Base-by-base conservation (phyloP, 2,797 vertebrate species). In the Ceryle rudis region DNA sequence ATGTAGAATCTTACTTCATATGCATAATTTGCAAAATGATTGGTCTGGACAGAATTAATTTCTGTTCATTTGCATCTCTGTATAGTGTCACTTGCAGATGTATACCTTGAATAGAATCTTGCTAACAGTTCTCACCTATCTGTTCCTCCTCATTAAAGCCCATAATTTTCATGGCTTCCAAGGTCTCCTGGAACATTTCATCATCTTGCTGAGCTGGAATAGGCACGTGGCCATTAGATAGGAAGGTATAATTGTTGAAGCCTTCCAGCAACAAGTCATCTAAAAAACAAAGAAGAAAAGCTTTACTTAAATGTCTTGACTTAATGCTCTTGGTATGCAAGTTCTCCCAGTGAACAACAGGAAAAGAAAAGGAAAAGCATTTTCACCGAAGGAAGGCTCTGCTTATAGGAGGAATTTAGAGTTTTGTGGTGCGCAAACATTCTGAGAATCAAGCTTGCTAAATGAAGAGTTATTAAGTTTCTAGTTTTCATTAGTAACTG, bases 81-180 rank as follows among this genome's bases (percentile, higher is more conserved):
- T 41, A 8, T 12, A 41, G 6, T 66, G 39, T 69, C 62, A 52
- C 17, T 81, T 90, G 58, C 10, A 93, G 35, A 57, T n/a, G 6
- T 73, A 5, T 25, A 31, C 23, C 33, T 74, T 41, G 29, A 75
- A 25, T 41, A 42, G 9, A 62, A 2, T 39, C 25, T 70, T 84
- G 39, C 41, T 78, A 69, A 61, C 8, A 72, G 9, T 44, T 54
- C 98, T 97, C 86, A 99, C 99, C 95, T 14, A 69, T 97, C 97
- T 99, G 98, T 54, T 99, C 99, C 17, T 99, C 99, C 0, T 99
- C 99, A 2, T 10, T 98, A 93, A 99, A 98, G 75, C 99, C 99
- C 99, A 99, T 99, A 96, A 99, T 99, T 7, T 14, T 96, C 99
- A 99, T 99, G 87, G 99, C 99, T 96, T 99, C 99, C 97, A 99